Percentiles rank a stretch among this genome's conserved stretches.
Evolutionary conservation across 2,113 vertebrate species (phyloP).

Genomic region (Hirundichthys speculiger): DNA sequence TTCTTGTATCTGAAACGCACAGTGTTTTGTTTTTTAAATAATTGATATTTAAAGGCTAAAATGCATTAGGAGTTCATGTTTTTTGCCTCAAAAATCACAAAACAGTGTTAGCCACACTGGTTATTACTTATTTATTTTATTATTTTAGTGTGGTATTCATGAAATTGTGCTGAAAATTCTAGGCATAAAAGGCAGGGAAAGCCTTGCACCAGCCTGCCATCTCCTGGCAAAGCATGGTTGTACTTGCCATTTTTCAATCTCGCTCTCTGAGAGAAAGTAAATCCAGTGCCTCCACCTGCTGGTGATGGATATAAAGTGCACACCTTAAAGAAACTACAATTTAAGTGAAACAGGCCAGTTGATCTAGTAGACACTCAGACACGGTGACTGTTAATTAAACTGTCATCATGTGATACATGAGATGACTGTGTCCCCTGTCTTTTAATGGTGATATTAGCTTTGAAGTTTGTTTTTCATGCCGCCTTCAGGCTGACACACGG

Average conservation of each 20-base stretch:
- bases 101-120: no score
- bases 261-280: conserved; percentile 5
- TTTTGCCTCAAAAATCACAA: no score
- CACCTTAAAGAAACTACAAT: neutral
- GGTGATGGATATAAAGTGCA: conserved; percentile 28
- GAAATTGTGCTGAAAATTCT: no score
- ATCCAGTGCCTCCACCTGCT: conserved; percentile 53
- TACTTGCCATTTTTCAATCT: no score
- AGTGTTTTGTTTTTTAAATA: neutral
- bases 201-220: conserved; percentile 29
- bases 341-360: no score
- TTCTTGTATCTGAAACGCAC: neutral
- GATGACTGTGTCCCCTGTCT: no score
- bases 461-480: conserved; percentile 1
- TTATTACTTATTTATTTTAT: no score
- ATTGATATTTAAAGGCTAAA: neutral
- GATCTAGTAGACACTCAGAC: no score
- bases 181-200: neutral
- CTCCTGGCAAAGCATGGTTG: conserved; percentile 9
- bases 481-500: conserved; percentile 19
- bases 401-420: no score
- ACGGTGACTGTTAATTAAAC: no score
- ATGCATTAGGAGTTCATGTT: neutral
- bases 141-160: no score
- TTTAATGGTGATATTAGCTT: neutral